Evolutionary conservation across 1,140 invertebrate species (phyloP).

Genomic region (Macrostomum lignano): DNA sequence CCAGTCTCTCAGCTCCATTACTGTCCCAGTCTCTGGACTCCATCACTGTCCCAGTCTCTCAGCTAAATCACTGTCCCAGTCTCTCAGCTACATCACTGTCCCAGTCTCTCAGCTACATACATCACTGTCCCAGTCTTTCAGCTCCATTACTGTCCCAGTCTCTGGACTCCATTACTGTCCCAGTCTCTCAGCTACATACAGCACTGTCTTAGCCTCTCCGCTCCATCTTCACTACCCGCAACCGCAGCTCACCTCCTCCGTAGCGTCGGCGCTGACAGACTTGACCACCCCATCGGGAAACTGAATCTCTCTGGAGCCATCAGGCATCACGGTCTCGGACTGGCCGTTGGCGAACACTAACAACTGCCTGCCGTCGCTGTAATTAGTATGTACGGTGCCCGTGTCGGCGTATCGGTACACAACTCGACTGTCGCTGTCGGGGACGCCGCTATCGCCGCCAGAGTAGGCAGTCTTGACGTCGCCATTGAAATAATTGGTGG

Average conservation of each 20-base stretch:
- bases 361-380: slow-evolving; percentile 48
- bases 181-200: too few species aligned
- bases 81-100: too few species aligned
- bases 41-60: too few species aligned
- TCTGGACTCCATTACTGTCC: too few species aligned
- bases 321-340: slow-evolving; percentile 43
- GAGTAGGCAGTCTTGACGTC: slow-evolving; percentile 52
- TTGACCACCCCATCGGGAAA: slow-evolving; percentile 37
- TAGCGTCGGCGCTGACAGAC: slow-evolving; percentile 23
- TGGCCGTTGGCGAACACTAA: slow-evolving; percentile 37
- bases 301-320: slow-evolving; percentile 50
- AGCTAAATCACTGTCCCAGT: too few species aligned
- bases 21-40: too few species aligned
- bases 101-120: too few species aligned
- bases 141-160: too few species aligned
- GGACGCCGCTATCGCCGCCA: slow-evolving; percentile 34
- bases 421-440: not conserved
- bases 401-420: slow-evolving; percentile 50
- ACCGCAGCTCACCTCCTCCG: too few species aligned
- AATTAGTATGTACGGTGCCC: slow-evolving; percentile 51
- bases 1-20: too few species aligned
- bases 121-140: too few species aligned
- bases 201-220: too few species aligned
- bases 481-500: slow-evolving; percentile 59
- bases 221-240: not conserved